Evolutionary conservation across 2,797 vertebrate species (phyloP).

Genomic region (Crenichthys baileyi): DNA sequence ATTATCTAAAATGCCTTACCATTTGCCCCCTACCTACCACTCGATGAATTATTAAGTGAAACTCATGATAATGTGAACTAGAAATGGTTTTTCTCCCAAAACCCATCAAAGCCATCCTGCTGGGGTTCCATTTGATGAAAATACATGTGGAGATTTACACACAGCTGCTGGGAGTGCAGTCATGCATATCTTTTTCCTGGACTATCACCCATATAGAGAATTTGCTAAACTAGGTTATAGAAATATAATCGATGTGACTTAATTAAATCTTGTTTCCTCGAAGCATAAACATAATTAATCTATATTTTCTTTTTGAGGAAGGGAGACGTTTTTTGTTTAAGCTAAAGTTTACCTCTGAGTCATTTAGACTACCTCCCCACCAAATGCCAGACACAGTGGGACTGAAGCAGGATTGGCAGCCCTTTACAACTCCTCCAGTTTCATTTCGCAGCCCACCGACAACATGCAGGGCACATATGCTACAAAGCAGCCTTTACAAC

Average conservation of each 20-base stretch:
- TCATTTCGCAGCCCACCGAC: conserved; percentile 46
- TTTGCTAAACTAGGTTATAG: conserved; percentile 39
- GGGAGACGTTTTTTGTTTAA: conserved; percentile 10
- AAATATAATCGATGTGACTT: conserved; percentile 43
- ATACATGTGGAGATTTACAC: conserved; percentile 16
- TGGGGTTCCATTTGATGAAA: conserved; percentile 9
- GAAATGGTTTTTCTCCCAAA: conserved; percentile 24
- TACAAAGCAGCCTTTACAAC: conserved; percentile 49
- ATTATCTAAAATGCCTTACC: conserved; percentile 24
- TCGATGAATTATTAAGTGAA: conserved; percentile 36
- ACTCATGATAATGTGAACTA: conserved; percentile 17
- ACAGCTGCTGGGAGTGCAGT: conserved; percentile 13
- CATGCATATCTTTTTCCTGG: conserved; percentile 20
- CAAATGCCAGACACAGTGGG: conserved; percentile 48
- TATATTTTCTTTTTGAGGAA: conserved; percentile 38
- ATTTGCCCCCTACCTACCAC: conserved; percentile 25
- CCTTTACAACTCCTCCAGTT: conserved; percentile 45
- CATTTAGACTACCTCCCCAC: conserved; percentile 50
- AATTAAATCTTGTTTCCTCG: conserved; percentile 63
- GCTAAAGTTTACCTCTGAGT: conserved; percentile 47
- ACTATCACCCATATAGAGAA: conserved; percentile 22
- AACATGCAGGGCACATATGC: conserved; percentile 53
- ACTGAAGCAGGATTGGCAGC: conserved; percentile 47
- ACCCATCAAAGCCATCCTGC: conserved; percentile 25
- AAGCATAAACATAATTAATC: conserved; percentile 53